Base-by-base conservation (phyloP, 2,888 invertebrate genomes). In the Leptopilina drosophilae region DNA sequence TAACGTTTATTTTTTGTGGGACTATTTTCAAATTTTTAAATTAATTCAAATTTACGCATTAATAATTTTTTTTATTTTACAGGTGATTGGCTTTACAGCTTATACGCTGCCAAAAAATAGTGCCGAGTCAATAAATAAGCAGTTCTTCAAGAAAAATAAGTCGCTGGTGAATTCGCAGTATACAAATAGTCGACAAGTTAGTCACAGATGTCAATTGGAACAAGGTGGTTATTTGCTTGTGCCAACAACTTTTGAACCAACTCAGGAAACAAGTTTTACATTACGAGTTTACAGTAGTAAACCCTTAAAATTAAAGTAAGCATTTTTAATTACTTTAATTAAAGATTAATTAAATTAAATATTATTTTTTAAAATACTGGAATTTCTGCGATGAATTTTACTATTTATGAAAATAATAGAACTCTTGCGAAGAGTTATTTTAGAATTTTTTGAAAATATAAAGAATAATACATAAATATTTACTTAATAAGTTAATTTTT, bases 211-310 rank as follows among this genome's bases (percentile, higher is more conserved):
- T 89, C 95, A 95, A 82, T 92, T 98, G 84, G 96, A 96, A 87
- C 94, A 95, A 83, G 97, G 97, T 3, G 95, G 96, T 46, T 98
- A 97, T 91, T 93, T 98, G 62, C 94, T 98, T 67, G 94, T 98
- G 88, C 98, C 98, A 0, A 98, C 98, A 2, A 98, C 98, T 0
- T 98, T 97, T 89, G 98, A 98, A 89, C 97, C 98, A 0, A 95
- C 96, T 0, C 96, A 97, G 89, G 98, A 98, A 92, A 97, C 97
- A 0, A 95, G 95, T 85, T 98, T 98, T 90, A 97, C 97, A 0
- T 93, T 98, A 1, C 93, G 97, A 85, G 96, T 97, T 66, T 95
- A 95, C 91, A 96, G 97, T 56, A 95, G 94, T 82, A 96, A 96
- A 88, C 94, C 95, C 0, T 91, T 97, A 7, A 95, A 97, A 88